Evolutionary conservation across 2,113 vertebrate genomes (phyloP).

Genomic region (cattle (Bos taurus)): ARS-UCD2.0 NC_037339.1:32336501-32337000

Average conservation of each 20-base stretch:
- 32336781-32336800: constrained; percentile 40
- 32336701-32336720: not conserved
- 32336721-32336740: not conserved
- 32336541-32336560: not conserved
- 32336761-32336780: constrained; percentile 37
- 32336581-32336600: not conserved
- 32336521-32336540: not conserved
- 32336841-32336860: constrained; percentile 43
- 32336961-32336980: not conserved
- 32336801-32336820: constrained; percentile 36
- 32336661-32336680: not conserved
- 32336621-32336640: not conserved
- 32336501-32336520: not conserved
- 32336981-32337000: not conserved
- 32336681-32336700: not conserved
- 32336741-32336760: constrained; percentile 25
- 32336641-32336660: not conserved
- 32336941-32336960: constrained; percentile 1
- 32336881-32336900: not conserved
- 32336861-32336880: constrained; percentile 40
- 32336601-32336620: not conserved
- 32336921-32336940: not conserved
- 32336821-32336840: constrained; percentile 19
- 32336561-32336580: not conserved
- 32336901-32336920: not conserved